Percentiles rank a stretch among this genome's conserved stretches.
phyloP scores from a whole-genome alignment of 2,113 vertebrate species.

The Columba janthina region DNA sequence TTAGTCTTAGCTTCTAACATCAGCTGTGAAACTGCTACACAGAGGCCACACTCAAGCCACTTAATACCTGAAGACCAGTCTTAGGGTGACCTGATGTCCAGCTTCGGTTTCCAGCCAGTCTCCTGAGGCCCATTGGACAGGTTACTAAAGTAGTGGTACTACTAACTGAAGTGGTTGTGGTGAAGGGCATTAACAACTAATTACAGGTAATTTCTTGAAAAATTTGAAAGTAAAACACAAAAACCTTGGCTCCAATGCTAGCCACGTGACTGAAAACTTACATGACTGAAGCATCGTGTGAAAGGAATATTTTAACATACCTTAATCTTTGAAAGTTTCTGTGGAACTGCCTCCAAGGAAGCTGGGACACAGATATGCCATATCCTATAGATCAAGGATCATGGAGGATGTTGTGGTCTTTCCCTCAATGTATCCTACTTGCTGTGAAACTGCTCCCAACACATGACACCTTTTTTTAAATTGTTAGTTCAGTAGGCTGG shows the following conservation, averaged over 20 bases:
- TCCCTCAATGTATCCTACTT: background rate
- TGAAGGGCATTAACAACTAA: background rate
- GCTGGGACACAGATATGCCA: background rate
- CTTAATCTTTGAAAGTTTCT: background rate
- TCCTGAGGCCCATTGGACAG: background rate
- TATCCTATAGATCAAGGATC: background rate
- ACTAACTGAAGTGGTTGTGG: background rate
- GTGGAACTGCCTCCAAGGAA: background rate
- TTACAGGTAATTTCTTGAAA: background rate
- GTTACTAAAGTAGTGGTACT: background rate
- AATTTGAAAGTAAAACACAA: background rate
- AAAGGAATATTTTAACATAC: background rate
- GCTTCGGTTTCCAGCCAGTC: background rate
- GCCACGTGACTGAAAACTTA: background rate
- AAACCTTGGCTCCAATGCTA: background rate
- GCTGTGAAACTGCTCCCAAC: background rate
- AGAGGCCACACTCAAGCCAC: background rate
- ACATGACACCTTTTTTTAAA: background rate
- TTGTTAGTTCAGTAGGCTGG: background rate
- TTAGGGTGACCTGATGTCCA: background rate
- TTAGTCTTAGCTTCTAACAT: background rate
- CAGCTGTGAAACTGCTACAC: background rate
- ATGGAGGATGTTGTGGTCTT: background rate
- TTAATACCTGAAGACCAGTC: background rate
- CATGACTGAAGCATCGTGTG: fast-evolving